A percentile compares a stretch with the other conserved stretches of the same genome.
Evolutionary conservation across 2,888 invertebrate species (phyloP).

Genomic region (Dolomedes plantarius): DNA sequence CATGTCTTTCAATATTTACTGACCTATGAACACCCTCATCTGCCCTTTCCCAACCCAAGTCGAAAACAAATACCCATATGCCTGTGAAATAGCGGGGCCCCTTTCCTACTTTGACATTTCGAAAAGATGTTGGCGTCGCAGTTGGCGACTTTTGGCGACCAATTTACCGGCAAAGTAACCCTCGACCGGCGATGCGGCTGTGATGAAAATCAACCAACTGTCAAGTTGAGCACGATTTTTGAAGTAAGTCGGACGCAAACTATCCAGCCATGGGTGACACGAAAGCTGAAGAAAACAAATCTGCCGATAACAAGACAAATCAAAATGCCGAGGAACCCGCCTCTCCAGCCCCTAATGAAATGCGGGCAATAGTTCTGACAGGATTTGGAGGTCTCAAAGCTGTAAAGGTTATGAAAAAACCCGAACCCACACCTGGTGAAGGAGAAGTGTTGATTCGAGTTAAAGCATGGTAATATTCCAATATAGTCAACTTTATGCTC

Average conservation of each 20-base stretch:
- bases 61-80: too few relatives aligned
- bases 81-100: too few relatives aligned
- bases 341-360: conserved; percentile 81
- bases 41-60: not conserved
- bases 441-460: conserved; percentile 86
- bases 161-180: not conserved
- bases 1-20: too few relatives aligned
- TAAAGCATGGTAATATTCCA: conserved; percentile 85
- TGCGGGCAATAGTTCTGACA: conserved; percentile 89
- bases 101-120: conserved; percentile 2
- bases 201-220: conserved; percentile 36
- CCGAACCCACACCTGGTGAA: conserved; percentile 81
- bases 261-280: conserved; percentile 41
- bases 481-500: not conserved
- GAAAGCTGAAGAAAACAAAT: conserved; percentile 50
- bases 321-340: conserved; percentile 47
- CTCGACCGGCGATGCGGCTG: conserved; percentile 46
- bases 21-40: too few relatives aligned
- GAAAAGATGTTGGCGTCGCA: not conserved
- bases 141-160: conserved; percentile 25
- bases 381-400: conserved; percentile 91
- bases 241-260: not conserved
- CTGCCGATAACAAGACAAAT: conserved; percentile 30
- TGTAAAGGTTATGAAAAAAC: conserved; percentile 88
- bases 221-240: conserved; percentile 4